These are phyloP conservation scores for Melanotaenia pygmaea DNA, from an alignment of 2,797 vertebrate genomes.

Conservation along the genomic window DNA sequence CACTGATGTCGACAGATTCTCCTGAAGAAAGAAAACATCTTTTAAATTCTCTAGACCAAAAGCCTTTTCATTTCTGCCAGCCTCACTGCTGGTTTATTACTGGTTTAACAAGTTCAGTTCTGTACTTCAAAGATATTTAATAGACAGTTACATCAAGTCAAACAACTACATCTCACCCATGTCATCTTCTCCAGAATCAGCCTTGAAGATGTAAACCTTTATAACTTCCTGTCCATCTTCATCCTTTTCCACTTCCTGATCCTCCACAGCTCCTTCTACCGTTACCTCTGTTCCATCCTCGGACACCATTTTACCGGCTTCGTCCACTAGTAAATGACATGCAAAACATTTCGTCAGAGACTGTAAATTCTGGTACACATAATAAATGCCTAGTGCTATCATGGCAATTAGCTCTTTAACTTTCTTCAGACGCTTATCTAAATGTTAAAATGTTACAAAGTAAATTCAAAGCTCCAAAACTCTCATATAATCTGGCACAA, in stretches of 20 bases:
- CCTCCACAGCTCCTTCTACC: slow-evolving; percentile 87
- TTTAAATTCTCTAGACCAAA: background rate
- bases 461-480: background rate
- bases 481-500: too few relatives aligned
- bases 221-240: slow-evolving; percentile 98
- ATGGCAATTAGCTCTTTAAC: background rate
- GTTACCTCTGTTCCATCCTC: slow-evolving; percentile 93
- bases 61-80: background rate
- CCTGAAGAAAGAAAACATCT: slow-evolving; percentile 75
- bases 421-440: background rate
- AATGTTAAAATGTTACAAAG: background rate
- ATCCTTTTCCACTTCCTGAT: slow-evolving; percentile 92
- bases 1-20: slow-evolving; percentile 95
- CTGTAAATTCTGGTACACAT: background rate
- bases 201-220: slow-evolving; percentile 99
- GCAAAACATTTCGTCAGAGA: slow-evolving; percentile 9
- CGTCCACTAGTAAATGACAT: slow-evolving; percentile 87
- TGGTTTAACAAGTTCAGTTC: background rate
- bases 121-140: background rate
- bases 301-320: slow-evolving; percentile 96
- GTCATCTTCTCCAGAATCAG: slow-evolving; percentile 96
- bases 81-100: background rate
- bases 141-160: background rate
- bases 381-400: background rate
- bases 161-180: slow-evolving; percentile 85